phyloP scores from a whole-genome alignment of 2,113 vertebrate genomes.

The Clarias batrachus region DNA sequence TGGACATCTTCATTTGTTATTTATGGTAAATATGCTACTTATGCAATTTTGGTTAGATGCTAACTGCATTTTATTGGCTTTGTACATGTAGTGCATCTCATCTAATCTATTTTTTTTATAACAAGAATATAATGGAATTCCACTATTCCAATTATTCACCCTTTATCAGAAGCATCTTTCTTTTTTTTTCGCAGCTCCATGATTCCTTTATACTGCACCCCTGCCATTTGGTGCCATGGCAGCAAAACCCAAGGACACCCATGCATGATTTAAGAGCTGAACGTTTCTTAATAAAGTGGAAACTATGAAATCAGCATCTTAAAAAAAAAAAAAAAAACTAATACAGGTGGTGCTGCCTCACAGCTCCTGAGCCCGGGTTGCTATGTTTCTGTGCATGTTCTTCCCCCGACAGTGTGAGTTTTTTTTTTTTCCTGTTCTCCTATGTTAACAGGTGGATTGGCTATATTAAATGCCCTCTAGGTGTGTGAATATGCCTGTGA shows the following conservation, averaged over 20 bases:
- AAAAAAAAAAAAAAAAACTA: neutral
- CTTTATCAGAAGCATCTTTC: neutral
- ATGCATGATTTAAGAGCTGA: neutral
- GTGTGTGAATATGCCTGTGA: neutral
- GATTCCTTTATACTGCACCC: neutral
- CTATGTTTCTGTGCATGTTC: neutral
- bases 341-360: neutral
- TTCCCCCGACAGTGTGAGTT: neutral
- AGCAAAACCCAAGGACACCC: neutral
- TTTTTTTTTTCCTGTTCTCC: neutral
- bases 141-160: neutral
- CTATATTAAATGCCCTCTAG: neutral
- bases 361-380: too few species aligned
- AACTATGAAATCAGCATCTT: neutral
- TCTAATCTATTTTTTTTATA: too few species aligned
- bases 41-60: too few species aligned
- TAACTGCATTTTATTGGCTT: too few species aligned
- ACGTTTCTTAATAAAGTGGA: neutral
- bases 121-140: neutral
- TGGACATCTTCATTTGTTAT: too few species aligned
- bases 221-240: neutral
- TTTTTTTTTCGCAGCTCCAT: neutral
- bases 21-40: too few species aligned
- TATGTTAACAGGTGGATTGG: neutral
- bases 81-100: too few species aligned